phyloP scores from a whole-genome alignment of 2,113 vertebrate genomes.

The Calypte anna region DNA sequence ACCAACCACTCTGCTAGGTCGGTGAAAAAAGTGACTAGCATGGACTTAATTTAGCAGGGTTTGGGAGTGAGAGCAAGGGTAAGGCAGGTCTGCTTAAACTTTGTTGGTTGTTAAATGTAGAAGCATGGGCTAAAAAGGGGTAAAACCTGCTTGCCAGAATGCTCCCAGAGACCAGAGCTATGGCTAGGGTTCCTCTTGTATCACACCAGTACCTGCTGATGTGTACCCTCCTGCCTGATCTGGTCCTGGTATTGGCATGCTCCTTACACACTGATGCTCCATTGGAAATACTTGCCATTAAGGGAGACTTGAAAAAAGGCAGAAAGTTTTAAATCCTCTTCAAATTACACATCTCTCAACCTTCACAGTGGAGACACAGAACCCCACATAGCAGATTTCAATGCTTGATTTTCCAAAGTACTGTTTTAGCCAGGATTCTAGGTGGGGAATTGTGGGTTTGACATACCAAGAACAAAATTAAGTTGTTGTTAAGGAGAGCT shows the following conservation, averaged over 20 bases:
- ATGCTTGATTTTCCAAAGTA: neutral
- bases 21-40: neutral
- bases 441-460: neutral
- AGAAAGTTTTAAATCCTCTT: neutral
- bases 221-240: neutral
- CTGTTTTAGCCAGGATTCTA: neutral
- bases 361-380: neutral
- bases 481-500: neutral
- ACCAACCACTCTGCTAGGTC: neutral
- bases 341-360: neutral
- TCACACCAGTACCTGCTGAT: neutral
- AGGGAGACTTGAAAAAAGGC: neutral
- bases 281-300: accelerated
- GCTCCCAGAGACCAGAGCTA: neutral
- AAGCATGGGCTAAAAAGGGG: neutral
- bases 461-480: neutral
- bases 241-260: accelerated
- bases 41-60: neutral
- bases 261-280: accelerated
- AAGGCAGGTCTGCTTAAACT: neutral
- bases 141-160: neutral
- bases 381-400: neutral
- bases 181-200: neutral
- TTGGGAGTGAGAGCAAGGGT: neutral
- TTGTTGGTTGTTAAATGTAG: accelerated